Percentiles rank a stretch among this genome's conserved stretches.
Conservation (phyloP, 1,140 invertebrate genomes). For the Scaptomyza hsui region DNA sequence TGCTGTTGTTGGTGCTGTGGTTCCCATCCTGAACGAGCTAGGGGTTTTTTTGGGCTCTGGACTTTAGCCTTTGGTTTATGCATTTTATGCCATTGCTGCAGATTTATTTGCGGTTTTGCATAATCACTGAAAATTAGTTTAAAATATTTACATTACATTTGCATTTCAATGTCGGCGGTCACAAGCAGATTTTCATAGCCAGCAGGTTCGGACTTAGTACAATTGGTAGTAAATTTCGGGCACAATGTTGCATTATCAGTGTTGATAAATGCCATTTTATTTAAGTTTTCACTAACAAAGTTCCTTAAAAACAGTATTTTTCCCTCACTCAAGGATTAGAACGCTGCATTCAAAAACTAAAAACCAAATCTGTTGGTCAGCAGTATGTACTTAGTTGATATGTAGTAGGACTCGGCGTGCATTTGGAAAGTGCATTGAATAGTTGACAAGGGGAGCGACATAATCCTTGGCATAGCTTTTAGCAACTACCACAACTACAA, state of each 20-base stretch:
- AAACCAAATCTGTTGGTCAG: not conserved
- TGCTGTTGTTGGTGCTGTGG: constrained; percentile 8
- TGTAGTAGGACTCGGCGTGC: not conserved
- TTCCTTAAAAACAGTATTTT: too few species aligned
- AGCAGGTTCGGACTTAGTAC: too few species aligned
- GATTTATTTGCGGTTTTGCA: constrained; percentile 82
- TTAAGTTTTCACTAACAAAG: too few species aligned
- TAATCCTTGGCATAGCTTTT: constrained; percentile 29
- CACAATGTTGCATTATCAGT: too few species aligned
- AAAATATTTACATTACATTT: constrained; percentile 81
- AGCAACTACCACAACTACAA: not conserved
- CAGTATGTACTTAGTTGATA: not conserved
- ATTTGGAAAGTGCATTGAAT: constrained; percentile 10
- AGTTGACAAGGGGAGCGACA: constrained; percentile 29
- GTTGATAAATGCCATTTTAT: too few species aligned
- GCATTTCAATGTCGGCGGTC: constrained; percentile 67
- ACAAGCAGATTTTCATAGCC: constrained; percentile 30
- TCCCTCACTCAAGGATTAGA: not conserved
- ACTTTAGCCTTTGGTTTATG: constrained; percentile 38
- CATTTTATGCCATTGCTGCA: constrained; percentile 65
- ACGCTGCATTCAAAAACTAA: not conserved
- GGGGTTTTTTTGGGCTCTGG: constrained; percentile 33
- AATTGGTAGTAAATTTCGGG: too few species aligned
- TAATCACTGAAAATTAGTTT: constrained; percentile 81
- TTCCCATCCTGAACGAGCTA: not conserved